A percentile compares a stretch with the other conserved stretches of the same genome.
Conservation (phyloP, 1,140 invertebrate species). For the Drosophila gunungcola region DNA sequence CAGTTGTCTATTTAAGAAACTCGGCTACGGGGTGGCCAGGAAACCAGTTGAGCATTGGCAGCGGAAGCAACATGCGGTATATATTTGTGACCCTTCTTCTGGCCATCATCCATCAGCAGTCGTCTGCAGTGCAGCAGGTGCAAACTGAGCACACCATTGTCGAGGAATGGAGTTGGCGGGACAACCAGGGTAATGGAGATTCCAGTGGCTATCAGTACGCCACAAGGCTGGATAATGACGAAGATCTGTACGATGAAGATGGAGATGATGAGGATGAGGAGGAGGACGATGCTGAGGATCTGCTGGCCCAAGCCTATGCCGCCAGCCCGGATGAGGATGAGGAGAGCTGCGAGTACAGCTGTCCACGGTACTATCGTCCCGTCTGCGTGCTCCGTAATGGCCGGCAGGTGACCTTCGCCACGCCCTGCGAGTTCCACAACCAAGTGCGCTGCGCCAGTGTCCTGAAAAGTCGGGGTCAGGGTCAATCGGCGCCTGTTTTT, state of each 20-base stretch:
- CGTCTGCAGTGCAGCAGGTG: neutral
- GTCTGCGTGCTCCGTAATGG: slow-evolving; percentile 55
- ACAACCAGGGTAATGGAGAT: slow-evolving; percentile 1
- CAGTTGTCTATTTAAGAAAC: slow-evolving; percentile 43
- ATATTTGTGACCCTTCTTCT: neutral
- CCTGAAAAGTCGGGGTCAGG: slow-evolving; percentile 28
- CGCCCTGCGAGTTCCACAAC: slow-evolving; percentile 67
- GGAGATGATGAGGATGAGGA: slow-evolving; percentile 2
- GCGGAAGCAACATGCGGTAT: slow-evolving; percentile 33
- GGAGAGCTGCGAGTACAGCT: slow-evolving; percentile 62
- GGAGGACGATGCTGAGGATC: neutral
- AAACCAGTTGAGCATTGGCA: slow-evolving; percentile 14
- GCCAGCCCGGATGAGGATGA: slow-evolving; percentile 36
- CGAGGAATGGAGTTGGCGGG: slow-evolving; percentile 36
- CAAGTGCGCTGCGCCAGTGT: slow-evolving; percentile 59
- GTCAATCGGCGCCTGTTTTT: slow-evolving; percentile 27
- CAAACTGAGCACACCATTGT: slow-evolving; percentile 22
- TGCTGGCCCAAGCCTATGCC: neutral
- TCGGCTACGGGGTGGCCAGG: too few species aligned
- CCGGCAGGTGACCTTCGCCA: slow-evolving; percentile 50
- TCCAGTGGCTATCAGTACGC: slow-evolving; percentile 11
- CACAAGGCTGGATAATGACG: neutral
- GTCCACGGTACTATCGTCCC: slow-evolving; percentile 67
- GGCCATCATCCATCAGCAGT: slow-evolving; percentile 1
- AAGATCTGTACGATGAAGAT: neutral